These are phyloP conservation scores for Xenopus borealis DNA, from an alignment of 2,113 vertebrate genomes.

Conservation along the genomic window DNA sequence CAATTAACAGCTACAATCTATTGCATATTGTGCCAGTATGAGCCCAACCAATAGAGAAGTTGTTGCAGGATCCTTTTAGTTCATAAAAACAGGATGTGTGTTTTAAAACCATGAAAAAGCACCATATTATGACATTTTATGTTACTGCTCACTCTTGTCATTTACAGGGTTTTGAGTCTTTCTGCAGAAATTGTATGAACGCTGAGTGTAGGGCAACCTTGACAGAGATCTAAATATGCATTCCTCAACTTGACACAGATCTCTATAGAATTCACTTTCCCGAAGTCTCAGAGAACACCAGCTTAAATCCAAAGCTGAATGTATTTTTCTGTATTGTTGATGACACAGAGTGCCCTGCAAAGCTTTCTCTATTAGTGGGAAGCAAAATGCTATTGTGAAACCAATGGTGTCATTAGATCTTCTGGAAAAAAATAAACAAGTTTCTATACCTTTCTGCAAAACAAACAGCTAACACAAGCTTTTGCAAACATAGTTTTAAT, in stretches of 20 bases:
- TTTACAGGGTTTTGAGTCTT: conserved; percentile 31
- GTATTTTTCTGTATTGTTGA: conserved; percentile 19
- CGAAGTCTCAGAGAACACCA: conserved; percentile 30
- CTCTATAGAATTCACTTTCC: conserved; percentile 27
- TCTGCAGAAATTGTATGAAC: conserved; percentile 32
- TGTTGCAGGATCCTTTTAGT: conserved; percentile 14
- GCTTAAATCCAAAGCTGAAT: conserved; percentile 25
- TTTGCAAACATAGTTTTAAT: too few species aligned
- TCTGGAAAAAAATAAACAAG: too few species aligned
- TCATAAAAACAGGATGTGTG: conserved; percentile 34
- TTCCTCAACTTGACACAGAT: conserved; percentile 31
- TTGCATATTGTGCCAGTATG: conserved; percentile 15
- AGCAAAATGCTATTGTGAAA: too few species aligned
- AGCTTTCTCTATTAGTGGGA: neutral
- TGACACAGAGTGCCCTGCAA: neutral
- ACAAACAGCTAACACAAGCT: too few species aligned
- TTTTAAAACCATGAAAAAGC: conserved; percentile 29
- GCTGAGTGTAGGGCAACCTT: conserved; percentile 20
- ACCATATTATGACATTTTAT: conserved; percentile 27
- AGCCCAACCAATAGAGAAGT: conserved; percentile 19
- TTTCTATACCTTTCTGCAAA: too few species aligned
- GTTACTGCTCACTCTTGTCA: conserved; percentile 30
- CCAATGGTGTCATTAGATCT: too few species aligned
- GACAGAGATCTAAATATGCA: conserved; percentile 38
- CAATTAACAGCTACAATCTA: conserved; percentile 43